Conservation (phyloP, 2,888 invertebrate species). For the Agrochola lychnidis region DNA sequence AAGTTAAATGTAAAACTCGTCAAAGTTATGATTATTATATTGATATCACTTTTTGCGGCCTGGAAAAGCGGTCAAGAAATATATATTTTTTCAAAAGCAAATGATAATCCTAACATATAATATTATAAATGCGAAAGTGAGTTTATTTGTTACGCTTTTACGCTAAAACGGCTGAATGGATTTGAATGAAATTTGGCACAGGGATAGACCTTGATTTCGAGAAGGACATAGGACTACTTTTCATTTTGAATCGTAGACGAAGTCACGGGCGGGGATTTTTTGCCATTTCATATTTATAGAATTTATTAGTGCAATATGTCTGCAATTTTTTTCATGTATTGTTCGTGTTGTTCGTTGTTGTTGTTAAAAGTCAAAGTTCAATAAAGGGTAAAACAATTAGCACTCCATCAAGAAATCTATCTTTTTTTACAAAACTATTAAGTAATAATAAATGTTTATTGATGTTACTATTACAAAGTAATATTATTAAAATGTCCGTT, state of each 20-base stretch:
- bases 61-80: too few species aligned
- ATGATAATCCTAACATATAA: too few species aligned
- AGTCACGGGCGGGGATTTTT: too few species aligned
- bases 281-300: not conserved
- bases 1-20: not conserved
- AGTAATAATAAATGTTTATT: not conserved
- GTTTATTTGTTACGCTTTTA: too few species aligned
- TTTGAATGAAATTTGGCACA: too few species aligned
- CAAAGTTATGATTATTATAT: not conserved
- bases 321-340: not conserved
- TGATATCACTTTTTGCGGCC: not conserved
- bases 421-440: not conserved
- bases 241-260: too few species aligned
- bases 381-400: constrained; percentile 21
- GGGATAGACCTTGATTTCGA: too few species aligned
- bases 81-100: too few species aligned
- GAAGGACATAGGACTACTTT: too few species aligned
- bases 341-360: not conserved
- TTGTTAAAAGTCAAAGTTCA: constrained; percentile 15
- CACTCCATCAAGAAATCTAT: not conserved
- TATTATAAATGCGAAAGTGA: too few species aligned
- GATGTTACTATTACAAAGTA: not conserved
- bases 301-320: not conserved
- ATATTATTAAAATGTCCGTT: not conserved
- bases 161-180: too few species aligned